Conservation (phyloP, 2,888 invertebrate genomes). For the Netelia fuscicornis region DNA sequence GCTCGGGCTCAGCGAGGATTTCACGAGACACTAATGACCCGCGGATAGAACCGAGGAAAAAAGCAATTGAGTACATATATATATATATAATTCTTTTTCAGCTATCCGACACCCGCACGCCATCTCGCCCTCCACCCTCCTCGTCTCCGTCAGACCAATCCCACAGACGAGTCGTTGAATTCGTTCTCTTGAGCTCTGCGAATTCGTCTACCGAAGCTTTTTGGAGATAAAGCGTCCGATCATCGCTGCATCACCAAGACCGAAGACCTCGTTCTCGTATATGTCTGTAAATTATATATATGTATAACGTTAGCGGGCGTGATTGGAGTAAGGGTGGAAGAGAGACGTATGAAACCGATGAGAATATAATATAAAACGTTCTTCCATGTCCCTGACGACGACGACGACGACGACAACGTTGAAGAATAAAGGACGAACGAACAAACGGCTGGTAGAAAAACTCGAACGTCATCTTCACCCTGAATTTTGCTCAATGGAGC, state of each 20-base stretch:
- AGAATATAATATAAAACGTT: slow-evolving; percentile 59
- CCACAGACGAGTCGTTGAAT: slow-evolving; percentile 32
- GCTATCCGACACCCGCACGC: slow-evolving; percentile 37
- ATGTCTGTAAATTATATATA: background rate
- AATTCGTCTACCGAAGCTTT: slow-evolving; percentile 49
- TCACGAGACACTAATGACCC: slow-evolving; percentile 68
- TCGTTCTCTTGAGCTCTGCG: slow-evolving; percentile 36
- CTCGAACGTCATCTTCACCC: slow-evolving; percentile 50
- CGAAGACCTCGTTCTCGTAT: slow-evolving; percentile 15
- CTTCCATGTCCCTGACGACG: slow-evolving; percentile 12
- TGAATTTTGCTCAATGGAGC: slow-evolving; percentile 48
- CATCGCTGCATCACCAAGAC: slow-evolving; percentile 36
- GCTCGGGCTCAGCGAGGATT: slow-evolving; percentile 59
- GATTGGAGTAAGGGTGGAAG: slow-evolving; percentile 38
- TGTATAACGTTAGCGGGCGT: background rate
- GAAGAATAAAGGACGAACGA: slow-evolving; percentile 46
- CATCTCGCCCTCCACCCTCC: slow-evolving; percentile 7
- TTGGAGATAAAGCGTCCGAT: slow-evolving; percentile 57
- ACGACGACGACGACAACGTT: slow-evolving; percentile 24
- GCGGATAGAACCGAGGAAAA: slow-evolving; percentile 49
- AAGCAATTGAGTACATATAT: slow-evolving; percentile 10
- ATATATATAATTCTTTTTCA: slow-evolving; percentile 26
- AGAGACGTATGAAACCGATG: slow-evolving; percentile 42
- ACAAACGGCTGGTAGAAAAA: slow-evolving; percentile 47
- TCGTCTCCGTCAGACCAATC: background rate